phyloP scores from a whole-genome alignment of 2,797 vertebrate genomes.

The Delichon dasypus region DNA sequence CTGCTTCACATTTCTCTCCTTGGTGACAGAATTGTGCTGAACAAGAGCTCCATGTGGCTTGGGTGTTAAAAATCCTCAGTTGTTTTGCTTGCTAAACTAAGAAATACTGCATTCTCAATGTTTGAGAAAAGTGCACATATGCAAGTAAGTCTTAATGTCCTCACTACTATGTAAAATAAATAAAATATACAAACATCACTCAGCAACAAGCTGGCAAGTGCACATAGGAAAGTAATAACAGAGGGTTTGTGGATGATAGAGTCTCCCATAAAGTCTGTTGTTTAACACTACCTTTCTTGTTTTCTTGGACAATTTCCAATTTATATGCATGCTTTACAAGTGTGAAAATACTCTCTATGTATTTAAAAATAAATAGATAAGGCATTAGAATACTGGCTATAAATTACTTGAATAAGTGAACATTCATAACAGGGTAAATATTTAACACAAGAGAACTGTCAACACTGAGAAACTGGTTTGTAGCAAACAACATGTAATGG shows the following conservation, averaged over 20 bases:
- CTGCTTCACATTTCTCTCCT: constrained; percentile 12
- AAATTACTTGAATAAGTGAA: background rate
- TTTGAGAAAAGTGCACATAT: background rate
- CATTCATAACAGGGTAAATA: background rate
- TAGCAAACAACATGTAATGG: background rate
- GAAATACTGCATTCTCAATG: background rate
- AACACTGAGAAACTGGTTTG: background rate
- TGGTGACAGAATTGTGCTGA: background rate
- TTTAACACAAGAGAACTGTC: background rate
- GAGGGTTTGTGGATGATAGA: background rate
- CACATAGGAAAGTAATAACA: background rate
- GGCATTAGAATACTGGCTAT: background rate
- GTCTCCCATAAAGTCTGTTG: background rate
- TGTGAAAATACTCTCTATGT: background rate
- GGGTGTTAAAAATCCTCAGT: background rate
- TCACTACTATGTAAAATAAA: background rate
- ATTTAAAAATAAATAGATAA: background rate
- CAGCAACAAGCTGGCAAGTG: background rate
- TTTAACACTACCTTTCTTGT: background rate
- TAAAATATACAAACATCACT: background rate
- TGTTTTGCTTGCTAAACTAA: background rate
- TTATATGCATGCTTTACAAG: background rate
- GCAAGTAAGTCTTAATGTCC: background rate
- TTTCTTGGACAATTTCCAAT: background rate
- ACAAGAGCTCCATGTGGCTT: background rate